Evolutionary conservation across 2,113 vertebrate species (phyloP).

Genomic region (Procavia capensis): DNA sequence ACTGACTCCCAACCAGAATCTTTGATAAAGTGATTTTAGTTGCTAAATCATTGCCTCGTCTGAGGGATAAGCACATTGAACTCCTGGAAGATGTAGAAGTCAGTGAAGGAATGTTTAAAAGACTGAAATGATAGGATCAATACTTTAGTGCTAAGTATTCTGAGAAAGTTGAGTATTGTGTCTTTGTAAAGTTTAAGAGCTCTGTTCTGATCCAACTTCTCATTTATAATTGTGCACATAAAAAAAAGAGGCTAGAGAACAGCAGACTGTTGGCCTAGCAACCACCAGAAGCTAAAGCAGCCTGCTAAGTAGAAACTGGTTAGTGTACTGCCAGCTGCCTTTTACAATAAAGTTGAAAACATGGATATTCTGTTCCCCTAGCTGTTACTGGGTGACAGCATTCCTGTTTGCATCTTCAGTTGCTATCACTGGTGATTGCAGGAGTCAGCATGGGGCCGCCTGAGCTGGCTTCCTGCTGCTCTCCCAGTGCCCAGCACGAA

Average conservation of each 20-base stretch:
- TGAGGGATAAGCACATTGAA: not conserved
- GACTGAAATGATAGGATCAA: not conserved
- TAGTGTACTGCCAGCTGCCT: not conserved
- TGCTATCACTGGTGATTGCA: not conserved
- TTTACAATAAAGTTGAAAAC: not conserved
- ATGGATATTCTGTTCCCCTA: accelerated
- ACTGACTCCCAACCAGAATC: not conserved
- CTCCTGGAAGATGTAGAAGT: not conserved
- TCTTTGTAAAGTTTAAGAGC: not conserved
- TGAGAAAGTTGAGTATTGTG: not conserved
- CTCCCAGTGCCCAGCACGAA: not conserved
- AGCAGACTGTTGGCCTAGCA: not conserved
- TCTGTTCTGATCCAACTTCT: not conserved
- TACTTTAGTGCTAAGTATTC: not conserved
- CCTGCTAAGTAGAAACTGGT: accelerated
- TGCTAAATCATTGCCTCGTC: accelerated
- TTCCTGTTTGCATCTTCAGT: accelerated
- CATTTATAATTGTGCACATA: not conserved
- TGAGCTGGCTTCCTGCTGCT: not conserved
- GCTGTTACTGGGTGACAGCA: accelerated
- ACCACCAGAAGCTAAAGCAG: not conserved
- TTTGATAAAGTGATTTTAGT: accelerated
- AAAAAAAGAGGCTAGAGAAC: not conserved
- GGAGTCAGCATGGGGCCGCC: not conserved
- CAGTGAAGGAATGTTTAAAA: too few relatives aligned